Base-by-base conservation (phyloP, 2,113 vertebrate species). In the Mesitornis unicolor region DNA sequence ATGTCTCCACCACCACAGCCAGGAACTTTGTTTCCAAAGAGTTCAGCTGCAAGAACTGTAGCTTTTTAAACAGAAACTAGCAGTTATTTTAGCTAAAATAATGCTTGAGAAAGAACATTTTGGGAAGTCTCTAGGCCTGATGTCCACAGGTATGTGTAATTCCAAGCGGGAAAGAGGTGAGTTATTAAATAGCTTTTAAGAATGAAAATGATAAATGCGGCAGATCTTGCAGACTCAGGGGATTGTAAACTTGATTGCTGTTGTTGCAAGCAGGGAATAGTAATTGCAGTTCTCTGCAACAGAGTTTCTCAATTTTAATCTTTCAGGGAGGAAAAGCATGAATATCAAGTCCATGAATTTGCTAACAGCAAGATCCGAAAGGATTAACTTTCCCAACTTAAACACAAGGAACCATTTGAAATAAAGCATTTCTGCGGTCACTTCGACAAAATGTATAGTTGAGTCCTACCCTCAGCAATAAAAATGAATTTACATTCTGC, bases 251-350 rank as follows among this genome's bases (percentile, higher is more conserved):
- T 85, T 78, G 94, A 96, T 95, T 95, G 90, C 67, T 94, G 78
- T 65, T 93, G 92, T 76, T 94, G 96, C 95, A 89, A 94, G 93
- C 24, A 78, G 84, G 82, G 96, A 94, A 95, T 91, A 59, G 84
- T 89, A 96, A 97, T 95, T 95, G 70, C 81, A 79, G 36, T 79
- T 64, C 60, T 68, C 84, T 95, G 93, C 90, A 96, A 91, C 29
- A 33, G 53, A 91, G 74, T 89, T 95, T 93, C 87, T 89, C 94
- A 74, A 84, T 69, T 92, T 93, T 89, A 94, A 93, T 97, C 85
- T 95, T 96, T 84, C 71, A 20, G 42, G 25, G 83, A 89, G 35
- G 24, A 91, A 95, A 91, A 91, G 69, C 65, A 87, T 69, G 86
- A 97, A 92, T 93, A 95, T 79, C 74, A 91, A 93, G 70, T 73